Conservation (phyloP, 2,888 invertebrate species). For the Ichneumoninae sp. region DNA sequence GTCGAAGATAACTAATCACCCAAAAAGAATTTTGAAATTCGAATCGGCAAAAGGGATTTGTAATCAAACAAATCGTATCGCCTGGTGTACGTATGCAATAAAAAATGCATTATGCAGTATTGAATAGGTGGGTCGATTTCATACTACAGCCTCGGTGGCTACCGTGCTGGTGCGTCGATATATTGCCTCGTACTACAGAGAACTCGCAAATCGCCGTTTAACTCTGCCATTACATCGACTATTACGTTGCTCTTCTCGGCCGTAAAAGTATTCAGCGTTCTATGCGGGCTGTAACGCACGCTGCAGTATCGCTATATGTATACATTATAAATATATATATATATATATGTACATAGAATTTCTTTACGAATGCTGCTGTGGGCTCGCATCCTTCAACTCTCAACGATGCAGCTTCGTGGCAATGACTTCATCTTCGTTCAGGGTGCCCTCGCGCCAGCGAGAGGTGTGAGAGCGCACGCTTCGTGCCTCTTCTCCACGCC, state of each 20-base stretch:
- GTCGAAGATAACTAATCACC: too few relatives aligned
- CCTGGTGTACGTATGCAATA: neutral
- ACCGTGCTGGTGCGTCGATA: slow-evolving; percentile 5
- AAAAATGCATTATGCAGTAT: neutral
- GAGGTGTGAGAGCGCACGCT: slow-evolving; percentile 8
- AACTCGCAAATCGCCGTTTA: slow-evolving; percentile 25
- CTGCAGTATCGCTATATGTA: neutral
- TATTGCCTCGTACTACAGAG: neutral
- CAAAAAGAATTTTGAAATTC: too few relatives aligned
- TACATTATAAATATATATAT: neutral
- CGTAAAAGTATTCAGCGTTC: slow-evolving; percentile 2
- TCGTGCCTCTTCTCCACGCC: neutral
- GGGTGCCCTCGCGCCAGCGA: slow-evolving; percentile 14
- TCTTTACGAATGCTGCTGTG: neutral
- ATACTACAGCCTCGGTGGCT: slow-evolving; percentile 4
- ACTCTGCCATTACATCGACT: slow-evolving; percentile 21
- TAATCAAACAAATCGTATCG: neutral
- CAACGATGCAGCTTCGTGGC: slow-evolving; percentile 40
- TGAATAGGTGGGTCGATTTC: neutral
- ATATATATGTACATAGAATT: neutral
- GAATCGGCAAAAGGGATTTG: too few relatives aligned
- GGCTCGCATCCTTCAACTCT: slow-evolving; percentile 28
- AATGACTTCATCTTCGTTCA: slow-evolving; percentile 49
- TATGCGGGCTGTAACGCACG: slow-evolving; percentile 13
- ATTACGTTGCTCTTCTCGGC: slow-evolving; percentile 14